Conservation (phyloP, 30 jellyfish, hydroid and myxozoan species). For the Pseudorhiza aurosa region DNA sequence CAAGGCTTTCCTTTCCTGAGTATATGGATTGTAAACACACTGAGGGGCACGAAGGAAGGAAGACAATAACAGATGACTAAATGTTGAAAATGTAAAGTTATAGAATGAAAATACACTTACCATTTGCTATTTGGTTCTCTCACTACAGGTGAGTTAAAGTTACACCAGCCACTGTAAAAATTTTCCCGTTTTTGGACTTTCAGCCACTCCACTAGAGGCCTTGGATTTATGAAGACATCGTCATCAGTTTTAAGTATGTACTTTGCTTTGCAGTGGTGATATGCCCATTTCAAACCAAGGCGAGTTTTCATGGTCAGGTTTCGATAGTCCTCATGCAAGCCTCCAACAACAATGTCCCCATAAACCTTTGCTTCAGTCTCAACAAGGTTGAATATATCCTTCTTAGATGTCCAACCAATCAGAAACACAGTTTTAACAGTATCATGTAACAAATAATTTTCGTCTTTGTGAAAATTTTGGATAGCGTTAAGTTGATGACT, state of each 20-base stretch:
- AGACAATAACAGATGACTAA: neutral
- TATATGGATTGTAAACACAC: too few species aligned
- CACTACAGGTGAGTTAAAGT: conserved; percentile 86
- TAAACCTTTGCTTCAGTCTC: conserved; percentile 53
- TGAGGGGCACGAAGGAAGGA: too few species aligned
- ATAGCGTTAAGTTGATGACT: neutral
- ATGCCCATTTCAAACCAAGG: conserved; percentile 93
- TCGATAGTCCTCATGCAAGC: conserved; percentile 76
- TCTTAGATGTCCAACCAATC: conserved; percentile 62
- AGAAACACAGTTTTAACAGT: conserved; percentile 74
- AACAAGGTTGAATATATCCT: conserved; percentile 20
- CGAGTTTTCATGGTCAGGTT: conserved; percentile 83
- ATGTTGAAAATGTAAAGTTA: neutral
- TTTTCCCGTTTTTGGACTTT: conserved; percentile 46
- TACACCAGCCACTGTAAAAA: conserved; percentile 91
- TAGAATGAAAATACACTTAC: conserved; percentile 24
- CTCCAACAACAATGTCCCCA: conserved; percentile 89
- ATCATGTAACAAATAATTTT: conserved; percentile 17
- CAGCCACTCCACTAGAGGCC: conserved; percentile 78
- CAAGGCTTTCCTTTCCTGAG: too few species aligned
- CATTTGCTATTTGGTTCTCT: conserved; percentile 85
- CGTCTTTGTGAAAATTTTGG: conserved; percentile 4
- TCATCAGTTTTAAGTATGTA: conserved; percentile 90
- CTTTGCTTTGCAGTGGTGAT: conserved; percentile 63
- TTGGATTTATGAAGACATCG: conserved; percentile 87